Conservation (phyloP, 2,888 invertebrate species). For the Sesia bembeciformis region DNA sequence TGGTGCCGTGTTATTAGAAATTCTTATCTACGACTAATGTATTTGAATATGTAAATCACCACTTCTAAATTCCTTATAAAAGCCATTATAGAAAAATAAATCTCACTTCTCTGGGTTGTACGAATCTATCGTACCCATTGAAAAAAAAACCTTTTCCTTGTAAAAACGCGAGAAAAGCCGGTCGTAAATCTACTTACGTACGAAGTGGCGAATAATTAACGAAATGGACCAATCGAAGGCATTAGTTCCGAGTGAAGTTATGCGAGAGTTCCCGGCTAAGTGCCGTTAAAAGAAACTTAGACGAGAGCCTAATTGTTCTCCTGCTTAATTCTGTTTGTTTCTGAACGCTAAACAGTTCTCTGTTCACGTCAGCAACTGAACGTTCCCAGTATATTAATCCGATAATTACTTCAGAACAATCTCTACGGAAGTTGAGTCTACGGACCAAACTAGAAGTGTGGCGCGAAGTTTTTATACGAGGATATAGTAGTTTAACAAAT, state of each 20-base stretch:
- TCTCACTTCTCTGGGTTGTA: slow-evolving; percentile 7
- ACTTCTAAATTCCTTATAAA: slow-evolving; percentile 46
- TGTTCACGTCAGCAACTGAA: slow-evolving; percentile 51
- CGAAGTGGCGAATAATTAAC: slow-evolving; percentile 74
- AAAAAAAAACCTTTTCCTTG: slow-evolving; percentile 29
- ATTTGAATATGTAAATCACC: slow-evolving; percentile 34
- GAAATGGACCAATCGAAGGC: slow-evolving; percentile 71
- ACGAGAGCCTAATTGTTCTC: slow-evolving; percentile 65
- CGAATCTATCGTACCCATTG: not conserved
- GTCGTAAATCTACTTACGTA: slow-evolving; percentile 72
- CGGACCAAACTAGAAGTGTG: slow-evolving; percentile 35
- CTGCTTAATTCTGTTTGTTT: slow-evolving; percentile 69
- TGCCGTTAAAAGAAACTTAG: slow-evolving; percentile 73
- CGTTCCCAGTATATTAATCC: slow-evolving; percentile 65
- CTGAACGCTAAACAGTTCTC: slow-evolving; percentile 56
- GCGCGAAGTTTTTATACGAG: slow-evolving; percentile 50
- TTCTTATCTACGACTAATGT: not conserved
- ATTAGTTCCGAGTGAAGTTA: slow-evolving; percentile 67
- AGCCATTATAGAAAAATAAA: slow-evolving; percentile 44
- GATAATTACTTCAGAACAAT: slow-evolving; percentile 72
- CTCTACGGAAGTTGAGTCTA: slow-evolving; percentile 50
- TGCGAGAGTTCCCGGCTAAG: slow-evolving; percentile 58
- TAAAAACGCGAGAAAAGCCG: slow-evolving; percentile 48
- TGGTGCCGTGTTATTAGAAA: no score
- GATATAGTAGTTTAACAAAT: slow-evolving; percentile 26